A percentile compares a stretch with the other conserved stretches of the same genome.
phyloP scores from a whole-genome alignment of 2,797 vertebrate genomes.

The Molossus molossus region DNA sequence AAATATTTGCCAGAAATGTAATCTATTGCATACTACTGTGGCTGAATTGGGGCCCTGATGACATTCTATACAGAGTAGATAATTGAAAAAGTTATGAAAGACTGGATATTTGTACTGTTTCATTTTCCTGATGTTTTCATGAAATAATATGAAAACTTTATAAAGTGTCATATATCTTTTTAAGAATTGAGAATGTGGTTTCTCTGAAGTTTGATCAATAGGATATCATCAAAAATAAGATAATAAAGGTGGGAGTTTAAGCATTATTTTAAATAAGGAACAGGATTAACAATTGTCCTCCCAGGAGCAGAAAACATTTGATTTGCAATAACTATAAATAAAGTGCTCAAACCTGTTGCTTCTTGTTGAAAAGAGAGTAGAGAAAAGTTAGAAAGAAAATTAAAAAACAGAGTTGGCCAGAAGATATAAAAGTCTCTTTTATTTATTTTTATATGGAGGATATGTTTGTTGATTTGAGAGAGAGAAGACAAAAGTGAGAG shows the following conservation, averaged over 20 bases:
- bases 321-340: neutral
- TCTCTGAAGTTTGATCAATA: conserved; percentile 51
- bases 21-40: neutral
- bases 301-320: conserved; percentile 2
- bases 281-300: conserved; percentile 31
- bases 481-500: no score
- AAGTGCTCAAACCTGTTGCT: neutral
- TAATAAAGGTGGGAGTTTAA: neutral
- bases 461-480: no score
- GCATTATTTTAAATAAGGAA: conserved; percentile 42
- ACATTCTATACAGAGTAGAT: neutral
- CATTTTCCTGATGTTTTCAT: conserved; percentile 54
- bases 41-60: neutral
- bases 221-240: neutral
- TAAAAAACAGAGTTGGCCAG: neutral
- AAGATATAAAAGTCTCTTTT: neutral
- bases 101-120: neutral
- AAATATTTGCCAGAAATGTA: conserved; percentile 56
- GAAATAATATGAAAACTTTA: neutral
- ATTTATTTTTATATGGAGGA: no score
- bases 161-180: neutral
- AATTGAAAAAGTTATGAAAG: neutral
- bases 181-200: neutral
- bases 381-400: conserved; percentile 11
- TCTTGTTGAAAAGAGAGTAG: neutral